Conservation (phyloP, 2,113 vertebrate genomes). For the Petaurus breviceps region DNA sequence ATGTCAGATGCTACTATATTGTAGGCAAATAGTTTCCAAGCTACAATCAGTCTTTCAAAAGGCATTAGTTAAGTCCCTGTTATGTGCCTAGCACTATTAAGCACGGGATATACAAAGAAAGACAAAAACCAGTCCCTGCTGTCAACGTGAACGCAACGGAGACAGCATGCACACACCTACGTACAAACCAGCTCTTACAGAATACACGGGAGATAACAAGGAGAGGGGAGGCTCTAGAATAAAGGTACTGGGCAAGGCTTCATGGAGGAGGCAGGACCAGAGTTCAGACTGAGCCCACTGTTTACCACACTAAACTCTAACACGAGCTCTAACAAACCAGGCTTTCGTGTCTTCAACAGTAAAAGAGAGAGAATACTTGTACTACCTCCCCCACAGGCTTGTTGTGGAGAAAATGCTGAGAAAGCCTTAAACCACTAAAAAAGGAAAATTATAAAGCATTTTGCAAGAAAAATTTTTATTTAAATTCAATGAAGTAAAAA, state of each 20-base stretch:
- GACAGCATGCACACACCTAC: neutral
- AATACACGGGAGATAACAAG: neutral
- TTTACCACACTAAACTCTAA: neutral
- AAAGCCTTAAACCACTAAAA: neutral
- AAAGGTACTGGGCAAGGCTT: neutral
- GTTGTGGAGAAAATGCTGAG: neutral
- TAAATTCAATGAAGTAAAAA: neutral
- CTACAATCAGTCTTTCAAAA: neutral
- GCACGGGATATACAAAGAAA: neutral
- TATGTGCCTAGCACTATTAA: neutral
- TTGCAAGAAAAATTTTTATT: neutral
- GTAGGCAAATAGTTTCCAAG: neutral
- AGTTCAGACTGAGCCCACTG: neutral
- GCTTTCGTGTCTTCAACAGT: neutral
- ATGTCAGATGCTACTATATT: neutral
- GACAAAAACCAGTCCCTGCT: neutral
- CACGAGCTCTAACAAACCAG: neutral
- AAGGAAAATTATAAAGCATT: neutral
- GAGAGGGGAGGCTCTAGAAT: neutral
- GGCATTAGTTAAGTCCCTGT: neutral
- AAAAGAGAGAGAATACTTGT: neutral
- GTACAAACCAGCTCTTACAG: neutral
- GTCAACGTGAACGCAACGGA: neutral
- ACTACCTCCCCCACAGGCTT: neutral
- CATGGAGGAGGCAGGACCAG: neutral